Evolutionary conservation across 2,888 invertebrate genomes (phyloP), one percentile per base, ranked within the genome.

Genomic region (Nebria salina): DNA sequence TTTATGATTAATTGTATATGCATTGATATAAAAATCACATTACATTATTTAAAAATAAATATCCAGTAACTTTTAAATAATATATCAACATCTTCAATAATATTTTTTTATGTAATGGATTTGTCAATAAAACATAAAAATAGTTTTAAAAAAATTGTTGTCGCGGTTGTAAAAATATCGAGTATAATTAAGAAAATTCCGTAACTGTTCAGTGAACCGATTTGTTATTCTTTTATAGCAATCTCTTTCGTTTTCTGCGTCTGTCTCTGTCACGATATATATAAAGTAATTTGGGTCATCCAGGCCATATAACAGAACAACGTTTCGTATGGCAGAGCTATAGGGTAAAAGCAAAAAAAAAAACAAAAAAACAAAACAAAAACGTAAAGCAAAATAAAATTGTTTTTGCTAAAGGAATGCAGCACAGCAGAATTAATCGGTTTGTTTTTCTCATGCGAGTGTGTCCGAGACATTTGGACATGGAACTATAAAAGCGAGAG

Each of bases 281-380:
- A 68, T 78, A 78, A 78, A 65, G 74, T 68, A 78, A 78, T 78
- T 78, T 78, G 74, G 78, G 78, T 78, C 78, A 78, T 78, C 78
- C 78, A 74, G 65, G 78, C 78, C 78, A 78, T 78, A 78, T 78
- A 78, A 78, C 75, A 68, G 54, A 54, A 54, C 7, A 54, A 13
- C 54, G 34, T 34, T 34, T 34, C 34, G 54, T 54, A 54, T 54
- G 8, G 54, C 54, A 54, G 54, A 8, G 8, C 8, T 54, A 54
- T 75, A 65, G 70, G 73, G 78, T 73, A 74, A 78, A 78, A 74
- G 73, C 68, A 78, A 74, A 72, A 75, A 75, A 6, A n/a, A 26
- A 72, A 0, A 20, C 0, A 20, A 20, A 20, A 20, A 20, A 20
- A 20, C 20, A 20, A 20, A 20, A 20, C 20, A 20, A 72, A 26